Conservation (phyloP, 2,797 vertebrate genomes). For the Pelobates cultripes region DNA sequence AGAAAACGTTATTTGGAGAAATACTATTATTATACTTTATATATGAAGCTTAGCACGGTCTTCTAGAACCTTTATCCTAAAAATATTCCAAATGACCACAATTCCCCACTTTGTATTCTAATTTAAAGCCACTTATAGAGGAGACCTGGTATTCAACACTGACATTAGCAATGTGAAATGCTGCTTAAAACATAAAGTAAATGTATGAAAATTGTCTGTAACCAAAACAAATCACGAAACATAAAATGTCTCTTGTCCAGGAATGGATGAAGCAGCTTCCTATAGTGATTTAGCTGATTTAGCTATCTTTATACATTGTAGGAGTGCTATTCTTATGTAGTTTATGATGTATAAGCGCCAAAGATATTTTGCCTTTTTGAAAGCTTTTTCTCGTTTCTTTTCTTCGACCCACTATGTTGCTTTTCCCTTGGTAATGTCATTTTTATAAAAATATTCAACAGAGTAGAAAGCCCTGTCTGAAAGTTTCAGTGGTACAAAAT, state of each 20-base stretch:
- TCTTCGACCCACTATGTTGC: constrained; percentile 13
- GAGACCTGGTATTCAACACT: neutral
- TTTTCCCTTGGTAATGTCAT: neutral
- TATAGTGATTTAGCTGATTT: constrained; percentile 41
- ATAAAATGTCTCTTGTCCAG: constrained; percentile 36
- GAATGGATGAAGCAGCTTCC: constrained; percentile 24
- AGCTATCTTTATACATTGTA: neutral
- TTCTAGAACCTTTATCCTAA: too few relatives aligned
- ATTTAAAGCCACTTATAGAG: too few relatives aligned
- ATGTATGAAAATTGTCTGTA: neutral
- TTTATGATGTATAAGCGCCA: constrained; percentile 25
- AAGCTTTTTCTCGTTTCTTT: constrained; percentile 9
- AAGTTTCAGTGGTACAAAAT: neutral
- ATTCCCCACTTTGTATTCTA: too few relatives aligned
- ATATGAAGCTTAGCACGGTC: too few relatives aligned
- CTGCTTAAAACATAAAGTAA: constrained; percentile 39
- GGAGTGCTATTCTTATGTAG: constrained; percentile 18
- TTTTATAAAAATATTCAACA: neutral
- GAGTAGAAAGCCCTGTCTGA: neutral
- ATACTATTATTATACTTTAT: too few relatives aligned
- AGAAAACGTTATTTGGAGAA: too few relatives aligned
- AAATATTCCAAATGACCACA: too few relatives aligned
- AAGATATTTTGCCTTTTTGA: constrained; percentile 10
- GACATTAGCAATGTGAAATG: neutral
- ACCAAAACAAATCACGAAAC: neutral